phyloP scores from a whole-genome alignment of 2,888 invertebrate species.

The Gymnocheta viridis region DNA sequence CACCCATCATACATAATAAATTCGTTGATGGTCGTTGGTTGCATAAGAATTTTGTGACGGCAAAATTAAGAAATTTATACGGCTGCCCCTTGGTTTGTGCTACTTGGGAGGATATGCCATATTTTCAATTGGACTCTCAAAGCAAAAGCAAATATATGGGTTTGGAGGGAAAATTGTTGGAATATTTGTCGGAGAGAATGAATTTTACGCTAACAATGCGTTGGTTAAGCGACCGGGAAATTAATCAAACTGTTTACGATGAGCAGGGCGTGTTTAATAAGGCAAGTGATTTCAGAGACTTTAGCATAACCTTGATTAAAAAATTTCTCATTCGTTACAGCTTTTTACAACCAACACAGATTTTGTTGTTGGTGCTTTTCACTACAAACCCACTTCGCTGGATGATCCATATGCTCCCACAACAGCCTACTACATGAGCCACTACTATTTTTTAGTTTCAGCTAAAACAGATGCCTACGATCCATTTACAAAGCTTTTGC shows the following conservation, averaged over 20 bases:
- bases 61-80: conserved; percentile 73
- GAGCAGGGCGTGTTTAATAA: conserved; percentile 67
- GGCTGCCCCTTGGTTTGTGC: conserved; percentile 75
- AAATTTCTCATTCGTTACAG: conserved; percentile 47
- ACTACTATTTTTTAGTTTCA: conserved; percentile 69
- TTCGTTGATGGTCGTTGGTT: conserved; percentile 70
- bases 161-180: conserved; percentile 73
- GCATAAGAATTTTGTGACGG: conserved; percentile 69
- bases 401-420: conserved; percentile 69
- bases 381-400: conserved; percentile 67
- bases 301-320: not conserved
- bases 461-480: conserved; percentile 64
- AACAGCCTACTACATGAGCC: conserved; percentile 70
- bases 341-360: conserved; percentile 71
- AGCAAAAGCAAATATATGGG: conserved; percentile 39
- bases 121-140: conserved; percentile 60
- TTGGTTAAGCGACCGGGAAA: conserved; percentile 71
- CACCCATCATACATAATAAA: conserved; percentile 71
- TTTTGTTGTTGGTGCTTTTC: conserved; percentile 72
- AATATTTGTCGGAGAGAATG: conserved; percentile 69
- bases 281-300: conserved; percentile 49
- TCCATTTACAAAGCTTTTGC: conserved; percentile 70
- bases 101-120: conserved; percentile 73
- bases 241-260: conserved; percentile 68
- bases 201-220: conserved; percentile 72